Conservation (phyloP, 2,797 vertebrate species). For the Aselliscus stoliczkanus region DNA sequence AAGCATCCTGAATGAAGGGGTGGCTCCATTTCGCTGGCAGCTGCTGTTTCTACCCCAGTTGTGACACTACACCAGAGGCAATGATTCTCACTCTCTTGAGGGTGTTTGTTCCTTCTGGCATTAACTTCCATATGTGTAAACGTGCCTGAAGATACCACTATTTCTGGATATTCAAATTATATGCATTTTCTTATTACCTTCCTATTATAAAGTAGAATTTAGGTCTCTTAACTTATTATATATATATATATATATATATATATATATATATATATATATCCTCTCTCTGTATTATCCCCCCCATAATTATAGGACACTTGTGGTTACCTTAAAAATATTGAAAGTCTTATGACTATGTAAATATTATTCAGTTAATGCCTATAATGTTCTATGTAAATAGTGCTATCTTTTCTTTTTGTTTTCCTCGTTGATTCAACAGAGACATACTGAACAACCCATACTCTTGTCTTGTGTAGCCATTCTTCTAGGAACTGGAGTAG, state of each 20-base stretch:
- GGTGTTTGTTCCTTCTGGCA: neutral
- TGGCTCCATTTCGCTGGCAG: neutral
- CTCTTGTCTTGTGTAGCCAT: neutral
- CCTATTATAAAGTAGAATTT: neutral
- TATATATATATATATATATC: neutral
- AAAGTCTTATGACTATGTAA: neutral
- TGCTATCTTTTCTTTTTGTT: neutral
- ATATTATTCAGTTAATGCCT: neutral
- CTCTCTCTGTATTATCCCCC: neutral
- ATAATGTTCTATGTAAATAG: neutral
- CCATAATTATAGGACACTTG: neutral
- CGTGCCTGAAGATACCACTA: neutral
- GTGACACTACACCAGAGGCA: neutral
- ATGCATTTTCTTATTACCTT: neutral
- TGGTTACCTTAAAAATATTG: neutral
- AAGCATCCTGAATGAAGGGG: neutral
- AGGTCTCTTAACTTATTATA: neutral
- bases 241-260: neutral
- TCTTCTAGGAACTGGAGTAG: neutral
- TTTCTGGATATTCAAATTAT: neutral
- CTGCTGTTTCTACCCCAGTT: neutral
- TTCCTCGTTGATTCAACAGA: neutral
- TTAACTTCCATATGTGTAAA: neutral
- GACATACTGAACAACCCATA: accelerated
- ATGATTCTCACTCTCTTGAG: neutral